These are phyloP conservation scores for Recurvirostra avosetta DNA, from an alignment of 2,113 vertebrate genomes.

Conservation along the genomic window DNA sequence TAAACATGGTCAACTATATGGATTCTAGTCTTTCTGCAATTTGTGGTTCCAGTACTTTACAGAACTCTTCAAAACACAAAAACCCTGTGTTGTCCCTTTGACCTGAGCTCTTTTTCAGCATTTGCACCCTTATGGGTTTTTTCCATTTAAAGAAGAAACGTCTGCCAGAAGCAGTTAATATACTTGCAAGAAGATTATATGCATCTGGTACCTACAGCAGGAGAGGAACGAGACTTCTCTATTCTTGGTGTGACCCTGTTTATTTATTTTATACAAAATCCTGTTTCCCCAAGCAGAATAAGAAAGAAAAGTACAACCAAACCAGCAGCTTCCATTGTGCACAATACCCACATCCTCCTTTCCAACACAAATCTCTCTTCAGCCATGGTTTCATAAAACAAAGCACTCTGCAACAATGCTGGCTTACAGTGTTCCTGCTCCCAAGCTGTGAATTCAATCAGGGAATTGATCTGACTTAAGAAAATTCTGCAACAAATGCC, in stretches of 20 bases:
- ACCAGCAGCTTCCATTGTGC: neutral
- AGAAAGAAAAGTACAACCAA: constrained; percentile 17
- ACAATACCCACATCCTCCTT: constrained; percentile 19
- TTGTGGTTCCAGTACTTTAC: neutral
- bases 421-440: constrained; percentile 13
- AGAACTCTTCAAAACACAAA: neutral
- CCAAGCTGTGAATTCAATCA: constrained; percentile 19
- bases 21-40: neutral
- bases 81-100: neutral
- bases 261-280: constrained; percentile 5
- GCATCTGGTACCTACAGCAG: neutral
- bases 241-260: neutral
- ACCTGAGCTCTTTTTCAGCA: neutral
- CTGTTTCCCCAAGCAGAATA: neutral
- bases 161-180: neutral
- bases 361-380: constrained; percentile 37
- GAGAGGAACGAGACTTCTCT: neutral
- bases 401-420: constrained; percentile 34
- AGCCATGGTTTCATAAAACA: constrained; percentile 14
- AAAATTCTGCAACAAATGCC: neutral
- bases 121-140: neutral
- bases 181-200: neutral
- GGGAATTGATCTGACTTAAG: constrained; percentile 17
- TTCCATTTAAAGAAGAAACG: neutral
- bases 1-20: neutral